phyloP scores from a whole-genome alignment of 2,888 invertebrate genomes.

The Cryptocephalus primarius region DNA sequence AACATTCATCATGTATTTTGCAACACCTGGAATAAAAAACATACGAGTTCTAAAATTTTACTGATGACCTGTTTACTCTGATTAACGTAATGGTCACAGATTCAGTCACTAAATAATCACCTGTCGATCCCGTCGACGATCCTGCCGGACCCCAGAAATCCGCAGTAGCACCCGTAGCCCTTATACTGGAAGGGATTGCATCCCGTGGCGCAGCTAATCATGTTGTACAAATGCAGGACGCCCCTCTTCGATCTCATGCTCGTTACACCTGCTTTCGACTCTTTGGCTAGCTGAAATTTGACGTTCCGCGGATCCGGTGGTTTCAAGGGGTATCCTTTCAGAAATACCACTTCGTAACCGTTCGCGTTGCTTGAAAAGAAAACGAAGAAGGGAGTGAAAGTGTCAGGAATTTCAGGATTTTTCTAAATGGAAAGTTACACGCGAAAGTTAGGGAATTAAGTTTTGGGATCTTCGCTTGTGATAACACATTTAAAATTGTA shows the following conservation, averaged over 20 bases:
- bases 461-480: no score
- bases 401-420: no score
- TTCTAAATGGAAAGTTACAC: no score
- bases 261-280: background rate
- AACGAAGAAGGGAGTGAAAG: no score
- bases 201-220: slow-evolving; percentile 75
- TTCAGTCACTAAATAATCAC: slow-evolving; percentile 33
- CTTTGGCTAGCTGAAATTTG: background rate
- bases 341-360: background rate
- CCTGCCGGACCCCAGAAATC: slow-evolving; percentile 70
- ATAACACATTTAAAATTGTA: no score
- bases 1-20: slow-evolving; percentile 77
- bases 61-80: background rate
- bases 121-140: slow-evolving; percentile 73
- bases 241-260: slow-evolving; percentile 53
- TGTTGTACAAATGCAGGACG: slow-evolving; percentile 71
- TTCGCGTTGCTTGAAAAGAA: no score
- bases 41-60: background rate
- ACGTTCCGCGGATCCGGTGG: background rate
- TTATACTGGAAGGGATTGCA: slow-evolving; percentile 76
- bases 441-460: no score
- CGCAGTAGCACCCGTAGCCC: slow-evolving; percentile 86
- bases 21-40: slow-evolving; percentile 53
- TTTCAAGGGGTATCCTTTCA: background rate
- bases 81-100: background rate